Evolutionary conservation across 1,140 invertebrate genomes (phyloP).

Genomic region (Euura saliciscinereae): DNA sequence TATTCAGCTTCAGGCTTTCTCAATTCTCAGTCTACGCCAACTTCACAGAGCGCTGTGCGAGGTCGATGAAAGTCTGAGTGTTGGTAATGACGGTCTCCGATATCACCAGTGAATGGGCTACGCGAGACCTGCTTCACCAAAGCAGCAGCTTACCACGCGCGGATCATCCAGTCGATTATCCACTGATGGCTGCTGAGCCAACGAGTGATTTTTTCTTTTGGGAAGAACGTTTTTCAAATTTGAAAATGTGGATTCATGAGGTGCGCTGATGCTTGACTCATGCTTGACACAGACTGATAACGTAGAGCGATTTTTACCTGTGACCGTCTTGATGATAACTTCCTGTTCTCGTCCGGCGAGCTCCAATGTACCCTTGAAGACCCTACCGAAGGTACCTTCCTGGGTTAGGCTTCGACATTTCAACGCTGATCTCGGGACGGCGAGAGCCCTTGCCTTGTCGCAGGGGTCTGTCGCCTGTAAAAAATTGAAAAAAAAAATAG

Average conservation of each 20-base stretch:
- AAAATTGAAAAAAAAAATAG: neutral
- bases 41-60: too few relatives aligned
- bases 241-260: slow-evolving; percentile 20
- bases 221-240: slow-evolving; percentile 23
- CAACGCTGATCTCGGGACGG: slow-evolving; percentile 69
- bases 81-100: neutral
- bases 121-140: neutral
- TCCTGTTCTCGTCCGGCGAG: slow-evolving; percentile 72
- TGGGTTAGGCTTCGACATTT: slow-evolving; percentile 69
- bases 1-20: too few relatives aligned
- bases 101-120: neutral
- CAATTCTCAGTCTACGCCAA: too few relatives aligned
- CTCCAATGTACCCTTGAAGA: slow-evolving; percentile 76
- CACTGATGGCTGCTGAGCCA: neutral
- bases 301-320: slow-evolving; percentile 63
- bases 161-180: neutral
- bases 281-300: neutral
- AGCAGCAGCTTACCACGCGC: neutral
- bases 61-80: neutral
- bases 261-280: slow-evolving; percentile 23
- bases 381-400: slow-evolving; percentile 83
- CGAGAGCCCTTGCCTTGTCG: slow-evolving; percentile 71
- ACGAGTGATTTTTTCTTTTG: neutral
- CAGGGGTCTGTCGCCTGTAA: slow-evolving; percentile 62
- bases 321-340: slow-evolving; percentile 85